A percentile compares a stretch with the other conserved stretches of the same genome.
Evolutionary conservation across 1,140 invertebrate species (phyloP).

Genomic region (Triops cancriformis): DNA sequence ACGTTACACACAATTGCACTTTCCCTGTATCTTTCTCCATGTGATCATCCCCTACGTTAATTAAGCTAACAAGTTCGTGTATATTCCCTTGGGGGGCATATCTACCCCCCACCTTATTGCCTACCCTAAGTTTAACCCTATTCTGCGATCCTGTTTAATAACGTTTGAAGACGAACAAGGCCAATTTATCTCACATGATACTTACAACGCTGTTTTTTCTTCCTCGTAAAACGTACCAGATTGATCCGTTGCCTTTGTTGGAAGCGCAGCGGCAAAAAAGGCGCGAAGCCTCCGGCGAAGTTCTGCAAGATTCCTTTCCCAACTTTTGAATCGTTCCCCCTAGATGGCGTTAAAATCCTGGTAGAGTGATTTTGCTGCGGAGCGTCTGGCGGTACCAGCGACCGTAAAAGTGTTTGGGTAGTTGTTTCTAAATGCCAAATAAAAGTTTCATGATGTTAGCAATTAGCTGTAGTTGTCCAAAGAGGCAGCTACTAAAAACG

Average conservation of each 20-base stretch:
- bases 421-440: conserved; percentile 2
- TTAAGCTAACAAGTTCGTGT: no score
- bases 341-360: not conserved
- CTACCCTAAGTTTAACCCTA: no score
- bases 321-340: not conserved
- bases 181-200: no score
- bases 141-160: no score
- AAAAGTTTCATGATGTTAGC: conserved; percentile 2
- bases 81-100: no score
- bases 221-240: not conserved
- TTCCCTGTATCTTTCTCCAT: no score
- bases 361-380: not conserved
- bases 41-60: no score
- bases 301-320: not conserved
- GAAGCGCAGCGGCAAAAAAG: not conserved
- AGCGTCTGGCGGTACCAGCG: no score
- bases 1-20: no score
- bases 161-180: no score
- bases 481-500: not conserved
- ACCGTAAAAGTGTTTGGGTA: not conserved
- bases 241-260: not conserved
- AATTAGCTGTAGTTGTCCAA: not conserved
- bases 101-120: no score
- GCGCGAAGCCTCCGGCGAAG: not conserved
- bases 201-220: no score